phyloP scores from a whole-genome alignment of 2,888 invertebrate species.

The Diabrotica balteata region DNA sequence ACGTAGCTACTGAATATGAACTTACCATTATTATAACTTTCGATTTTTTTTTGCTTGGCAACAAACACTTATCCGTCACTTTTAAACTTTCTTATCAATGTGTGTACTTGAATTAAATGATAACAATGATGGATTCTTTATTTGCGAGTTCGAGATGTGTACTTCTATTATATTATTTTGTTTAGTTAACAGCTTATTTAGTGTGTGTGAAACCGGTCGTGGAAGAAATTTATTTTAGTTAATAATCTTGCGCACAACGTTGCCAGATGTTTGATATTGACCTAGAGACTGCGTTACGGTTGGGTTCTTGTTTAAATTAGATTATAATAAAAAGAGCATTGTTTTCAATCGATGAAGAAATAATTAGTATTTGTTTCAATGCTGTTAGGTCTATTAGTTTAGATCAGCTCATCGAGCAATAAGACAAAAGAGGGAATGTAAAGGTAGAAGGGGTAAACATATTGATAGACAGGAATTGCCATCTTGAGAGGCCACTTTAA shows the following conservation, averaged over 20 bases:
- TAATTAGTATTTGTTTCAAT: too few species aligned
- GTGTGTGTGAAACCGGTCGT: conserved; percentile 9
- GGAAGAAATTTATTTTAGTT: conserved; percentile 9
- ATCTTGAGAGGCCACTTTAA: too few species aligned
- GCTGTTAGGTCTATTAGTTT: too few species aligned
- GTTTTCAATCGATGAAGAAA: too few species aligned
- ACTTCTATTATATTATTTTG: not conserved
- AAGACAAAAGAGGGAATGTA: too few species aligned
- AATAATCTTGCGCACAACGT: not conserved
- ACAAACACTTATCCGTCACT: conserved; percentile 13
- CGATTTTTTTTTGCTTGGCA: conserved; percentile 12
- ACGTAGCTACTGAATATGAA: not conserved
- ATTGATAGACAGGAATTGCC: too few species aligned
- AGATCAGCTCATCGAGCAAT: too few species aligned
- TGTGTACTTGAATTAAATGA: conserved; percentile 23
- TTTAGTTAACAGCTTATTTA: conserved; percentile 7
- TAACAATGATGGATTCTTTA: conserved; percentile 24
- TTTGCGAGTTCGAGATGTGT: conserved; percentile 9
- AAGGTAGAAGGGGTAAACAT: too few species aligned
- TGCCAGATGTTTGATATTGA: conserved; percentile 11
- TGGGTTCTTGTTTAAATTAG: too few species aligned
- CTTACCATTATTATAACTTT: conserved; percentile 4
- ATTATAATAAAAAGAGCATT: too few species aligned
- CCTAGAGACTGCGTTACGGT: not conserved
- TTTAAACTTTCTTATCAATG: conserved; percentile 23